A percentile compares a stretch with the other conserved stretches of the same genome.
These are phyloP conservation scores for Dasyurus viverrinus DNA, from an alignment of 2,113 vertebrate species.

Conservation along the genomic window DNA sequence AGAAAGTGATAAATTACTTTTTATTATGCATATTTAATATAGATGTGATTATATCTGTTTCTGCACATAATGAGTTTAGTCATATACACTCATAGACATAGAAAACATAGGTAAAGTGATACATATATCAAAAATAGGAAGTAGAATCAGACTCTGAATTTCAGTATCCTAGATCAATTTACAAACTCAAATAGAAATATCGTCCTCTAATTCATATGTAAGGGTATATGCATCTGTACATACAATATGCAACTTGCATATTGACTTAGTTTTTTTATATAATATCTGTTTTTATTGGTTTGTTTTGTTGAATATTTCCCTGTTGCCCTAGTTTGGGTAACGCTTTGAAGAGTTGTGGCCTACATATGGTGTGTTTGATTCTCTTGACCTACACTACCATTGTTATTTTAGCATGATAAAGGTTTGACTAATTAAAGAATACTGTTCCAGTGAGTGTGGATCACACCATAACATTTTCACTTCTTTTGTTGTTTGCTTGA, in stretches of 20 bases:
- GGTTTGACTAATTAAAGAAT: background rate
- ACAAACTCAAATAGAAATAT: background rate
- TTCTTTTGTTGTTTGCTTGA: too few species aligned
- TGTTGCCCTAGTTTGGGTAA: background rate
- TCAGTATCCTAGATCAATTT: background rate
- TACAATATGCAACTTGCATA: background rate
- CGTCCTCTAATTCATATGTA: background rate
- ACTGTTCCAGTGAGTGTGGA: background rate
- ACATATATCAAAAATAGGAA: background rate
- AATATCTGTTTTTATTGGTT: background rate
- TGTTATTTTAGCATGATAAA: background rate
- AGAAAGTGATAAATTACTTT: background rate
- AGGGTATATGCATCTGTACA: background rate
- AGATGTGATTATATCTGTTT: background rate
- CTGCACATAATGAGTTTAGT: constrained; percentile 14
- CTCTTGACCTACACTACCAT: background rate
- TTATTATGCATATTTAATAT: background rate
- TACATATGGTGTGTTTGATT: background rate
- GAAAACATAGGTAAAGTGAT: background rate
- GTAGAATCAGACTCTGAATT: background rate
- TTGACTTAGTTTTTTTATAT: background rate
- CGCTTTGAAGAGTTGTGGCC: background rate
- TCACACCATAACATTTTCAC: too few species aligned
- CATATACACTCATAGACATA: background rate
- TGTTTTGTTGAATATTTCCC: background rate